A percentile compares a stretch with the other conserved stretches of the same genome.
These are phyloP conservation scores for Galerucella nymphaeae DNA, from an alignment of 2,888 invertebrate genomes.

Conservation along the genomic window DNA sequence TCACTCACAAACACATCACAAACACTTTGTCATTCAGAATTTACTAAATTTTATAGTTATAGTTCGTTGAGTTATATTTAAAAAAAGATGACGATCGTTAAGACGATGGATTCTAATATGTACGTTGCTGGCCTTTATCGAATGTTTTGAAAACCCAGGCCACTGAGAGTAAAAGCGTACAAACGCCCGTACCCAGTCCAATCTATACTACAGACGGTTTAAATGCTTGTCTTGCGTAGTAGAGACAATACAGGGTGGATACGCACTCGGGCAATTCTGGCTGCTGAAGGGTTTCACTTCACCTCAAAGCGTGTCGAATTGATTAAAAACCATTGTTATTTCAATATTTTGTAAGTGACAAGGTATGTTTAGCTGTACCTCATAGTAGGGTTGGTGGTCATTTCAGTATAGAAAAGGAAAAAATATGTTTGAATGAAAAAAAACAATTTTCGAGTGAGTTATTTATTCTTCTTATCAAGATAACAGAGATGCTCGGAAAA, in stretches of 20 bases:
- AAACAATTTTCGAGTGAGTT: too few species aligned
- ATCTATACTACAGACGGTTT: conserved; percentile 53
- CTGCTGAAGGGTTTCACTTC: conserved; percentile 6
- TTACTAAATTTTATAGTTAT: conserved; percentile 17
- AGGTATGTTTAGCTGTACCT: too few species aligned
- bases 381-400: too few species aligned
- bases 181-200: conserved; percentile 47
- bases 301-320: background rate
- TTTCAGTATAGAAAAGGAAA: too few species aligned
- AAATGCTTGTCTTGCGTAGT: conserved; percentile 52
- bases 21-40: conserved; percentile 34
- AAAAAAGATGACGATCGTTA: conserved; percentile 16
- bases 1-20: conserved; percentile 35
- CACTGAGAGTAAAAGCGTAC: conserved; percentile 39
- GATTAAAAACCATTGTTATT: too few species aligned
- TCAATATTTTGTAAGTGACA: too few species aligned
- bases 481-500: too few species aligned
- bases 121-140: conserved; percentile 27
- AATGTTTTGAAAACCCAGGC: conserved; percentile 49
- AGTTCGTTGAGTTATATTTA: conserved; percentile 14
- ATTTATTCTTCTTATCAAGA: too few species aligned
- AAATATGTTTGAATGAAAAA: too few species aligned
- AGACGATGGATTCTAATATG: conserved; percentile 19
- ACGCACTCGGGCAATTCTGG: background rate
- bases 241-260: conserved; percentile 42